phyloP scores from a whole-genome alignment of 2,888 invertebrate species.

The Campoplex nolae region DNA sequence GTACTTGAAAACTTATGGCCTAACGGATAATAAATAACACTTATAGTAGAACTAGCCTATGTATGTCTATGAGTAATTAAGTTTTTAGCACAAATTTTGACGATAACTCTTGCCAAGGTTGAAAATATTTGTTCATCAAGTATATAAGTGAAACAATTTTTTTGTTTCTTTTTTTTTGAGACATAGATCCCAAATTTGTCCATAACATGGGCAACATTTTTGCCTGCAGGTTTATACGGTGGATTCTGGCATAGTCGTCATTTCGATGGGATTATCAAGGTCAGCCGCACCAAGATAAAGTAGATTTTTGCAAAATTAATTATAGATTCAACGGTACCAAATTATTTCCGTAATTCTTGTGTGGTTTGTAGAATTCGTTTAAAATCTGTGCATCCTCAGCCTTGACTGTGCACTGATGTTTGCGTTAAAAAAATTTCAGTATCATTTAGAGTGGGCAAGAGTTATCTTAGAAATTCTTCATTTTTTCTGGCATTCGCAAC shows the following conservation, averaged over 20 bases:
- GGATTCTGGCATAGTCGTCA: constrained; percentile 73
- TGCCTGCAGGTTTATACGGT: constrained; percentile 77
- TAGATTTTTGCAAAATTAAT: constrained; percentile 44
- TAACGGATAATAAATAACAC: neutral
- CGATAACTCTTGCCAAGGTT: constrained; percentile 66
- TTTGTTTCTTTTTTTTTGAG: constrained; percentile 39
- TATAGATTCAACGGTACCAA: neutral
- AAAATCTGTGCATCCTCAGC: neutral
- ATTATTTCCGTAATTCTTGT: neutral
- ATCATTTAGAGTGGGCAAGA: constrained; percentile 55
- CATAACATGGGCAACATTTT: constrained; percentile 78
- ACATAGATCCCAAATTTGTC: constrained; percentile 61
- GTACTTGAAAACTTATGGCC: neutral
- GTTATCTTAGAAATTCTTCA: constrained; percentile 55
- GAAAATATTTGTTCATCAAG: neutral
- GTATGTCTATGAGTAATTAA: neutral
- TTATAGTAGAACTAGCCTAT: neutral
- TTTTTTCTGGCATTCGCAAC: constrained; percentile 24
- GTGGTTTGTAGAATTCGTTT: constrained; percentile 10
- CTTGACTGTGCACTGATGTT: neutral
- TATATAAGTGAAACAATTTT: neutral
- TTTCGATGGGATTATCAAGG: constrained; percentile 74
- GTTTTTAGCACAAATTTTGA: constrained; percentile 10
- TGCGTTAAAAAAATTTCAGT: neutral
- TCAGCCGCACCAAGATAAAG: constrained; percentile 68